Evolutionary conservation across 53 echinoderm and acorn worm genomes (phyloP).

Genomic region (Mesocentrotus franciscanus): DNA sequence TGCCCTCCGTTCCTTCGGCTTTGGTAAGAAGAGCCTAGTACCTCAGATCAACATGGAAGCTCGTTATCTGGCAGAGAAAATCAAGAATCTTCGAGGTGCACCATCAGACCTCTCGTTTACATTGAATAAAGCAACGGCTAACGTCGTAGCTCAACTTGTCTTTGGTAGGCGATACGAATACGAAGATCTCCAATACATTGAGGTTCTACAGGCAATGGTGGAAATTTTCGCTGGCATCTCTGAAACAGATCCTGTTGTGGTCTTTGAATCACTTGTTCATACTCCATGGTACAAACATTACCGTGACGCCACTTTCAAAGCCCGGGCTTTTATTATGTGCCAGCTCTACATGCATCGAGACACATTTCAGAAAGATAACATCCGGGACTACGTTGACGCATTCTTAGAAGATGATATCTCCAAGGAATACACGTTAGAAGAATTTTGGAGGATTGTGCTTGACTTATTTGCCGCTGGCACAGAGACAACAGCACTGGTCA

Average conservation of each 20-base stretch:
- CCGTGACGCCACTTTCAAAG: neutral
- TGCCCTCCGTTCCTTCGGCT: slow-evolving; percentile 27
- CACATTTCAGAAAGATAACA: slow-evolving; percentile 16
- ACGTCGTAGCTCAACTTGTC: slow-evolving; percentile 37
- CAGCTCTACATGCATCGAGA: neutral
- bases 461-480: slow-evolving; percentile 29
- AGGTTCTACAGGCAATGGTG: slow-evolving; percentile 21
- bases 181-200: slow-evolving; percentile 22
- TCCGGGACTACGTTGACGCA: slow-evolving; percentile 1
- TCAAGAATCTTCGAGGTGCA: neutral
- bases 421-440: neutral
- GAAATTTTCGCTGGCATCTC: neutral
- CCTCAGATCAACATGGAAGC: slow-evolving; percentile 54
- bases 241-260: neutral
- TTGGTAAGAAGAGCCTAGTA: slow-evolving; percentile 53
- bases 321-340: neutral
- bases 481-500: slow-evolving; percentile 57
- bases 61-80: slow-evolving; percentile 8
- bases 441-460: slow-evolving; percentile 18
- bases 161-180: slow-evolving; percentile 50
- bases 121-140: slow-evolving; percentile 48
- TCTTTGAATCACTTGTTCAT: slow-evolving; percentile 38
- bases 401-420: slow-evolving; percentile 38
- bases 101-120: neutral
- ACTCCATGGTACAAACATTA: slow-evolving; percentile 43